Conservation (phyloP, 2,113 vertebrate genomes). For the Hypomesus transpacificus region DNA sequence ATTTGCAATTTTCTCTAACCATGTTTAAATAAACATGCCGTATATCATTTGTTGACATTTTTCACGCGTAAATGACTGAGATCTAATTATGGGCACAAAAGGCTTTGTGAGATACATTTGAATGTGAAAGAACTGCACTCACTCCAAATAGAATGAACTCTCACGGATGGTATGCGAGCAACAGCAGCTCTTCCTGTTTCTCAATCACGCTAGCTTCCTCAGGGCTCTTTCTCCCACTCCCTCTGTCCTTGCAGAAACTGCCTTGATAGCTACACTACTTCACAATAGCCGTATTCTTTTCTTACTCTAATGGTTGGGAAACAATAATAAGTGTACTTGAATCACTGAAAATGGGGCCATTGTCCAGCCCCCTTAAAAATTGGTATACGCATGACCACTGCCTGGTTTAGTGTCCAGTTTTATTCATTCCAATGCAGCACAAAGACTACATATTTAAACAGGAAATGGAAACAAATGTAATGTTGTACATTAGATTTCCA, state of each 20-base stretch:
- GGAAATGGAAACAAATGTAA: too few relatives aligned
- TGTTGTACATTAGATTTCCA: too few relatives aligned
- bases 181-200: slow-evolving; percentile 29
- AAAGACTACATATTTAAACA: too few relatives aligned
- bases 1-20: slow-evolving; percentile 47
- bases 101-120: slow-evolving; percentile 33
- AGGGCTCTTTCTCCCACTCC: slow-evolving; percentile 9
- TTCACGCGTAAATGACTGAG: slow-evolving; percentile 50
- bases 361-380: slow-evolving; percentile 22
- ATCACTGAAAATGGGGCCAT: slow-evolving; percentile 25
- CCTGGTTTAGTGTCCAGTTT: slow-evolving; percentile 34
- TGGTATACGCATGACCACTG: slow-evolving; percentile 19
- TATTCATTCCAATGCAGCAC: too few relatives aligned
- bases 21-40: slow-evolving; percentile 46
- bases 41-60: slow-evolving; percentile 55
- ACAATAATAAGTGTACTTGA: slow-evolving; percentile 31
- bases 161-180: slow-evolving; percentile 27
- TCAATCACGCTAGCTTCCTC: slow-evolving; percentile 29
- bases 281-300: slow-evolving; percentile 19
- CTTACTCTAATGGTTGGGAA: slow-evolving; percentile 15
- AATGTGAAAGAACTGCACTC: slow-evolving; percentile 35
- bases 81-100: slow-evolving; percentile 49
- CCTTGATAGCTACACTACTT: slow-evolving; percentile 6
- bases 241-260: slow-evolving; percentile 5
- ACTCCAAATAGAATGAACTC: slow-evolving; percentile 31